Evolutionary conservation across 92 coral and sea anemone genomes (phyloP).

Genomic region (Epizoanthus illoricatus): DNA sequence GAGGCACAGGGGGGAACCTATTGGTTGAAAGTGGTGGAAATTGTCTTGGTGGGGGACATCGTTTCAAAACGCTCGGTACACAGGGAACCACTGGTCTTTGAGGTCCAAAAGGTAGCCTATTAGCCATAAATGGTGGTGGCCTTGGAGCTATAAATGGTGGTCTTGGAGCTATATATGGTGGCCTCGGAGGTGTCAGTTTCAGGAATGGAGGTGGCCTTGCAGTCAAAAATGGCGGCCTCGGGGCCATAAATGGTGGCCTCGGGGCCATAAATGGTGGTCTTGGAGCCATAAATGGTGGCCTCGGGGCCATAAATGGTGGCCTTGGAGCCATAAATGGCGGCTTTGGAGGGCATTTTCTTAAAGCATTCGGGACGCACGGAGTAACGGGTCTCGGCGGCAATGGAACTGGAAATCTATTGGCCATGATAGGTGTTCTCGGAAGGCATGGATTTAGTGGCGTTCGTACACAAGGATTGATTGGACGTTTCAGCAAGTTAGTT

Average conservation of each 20-base stretch:
- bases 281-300: slow-evolving; percentile 36
- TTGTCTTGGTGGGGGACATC: too few species aligned
- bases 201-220: slow-evolving; percentile 14
- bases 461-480: slow-evolving; percentile 40
- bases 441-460: slow-evolving; percentile 42
- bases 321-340: neutral
- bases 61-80: too few species aligned
- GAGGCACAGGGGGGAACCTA: too few species aligned
- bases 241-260: slow-evolving; percentile 24
- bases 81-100: too few species aligned
- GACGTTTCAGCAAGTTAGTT: neutral
- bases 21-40: too few species aligned
- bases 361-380: slow-evolving; percentile 14
- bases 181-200: neutral
- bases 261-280: slow-evolving; percentile 23
- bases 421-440: slow-evolving; percentile 38
- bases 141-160: slow-evolving; percentile 11
- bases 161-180: slow-evolving; percentile 10
- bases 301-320: slow-evolving; percentile 1
- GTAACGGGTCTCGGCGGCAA: slow-evolving; percentile 4
- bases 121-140: slow-evolving; percentile 6
- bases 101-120: too few species aligned
- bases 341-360: slow-evolving; percentile 25
- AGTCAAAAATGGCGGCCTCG: slow-evolving; percentile 16
- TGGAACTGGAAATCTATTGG: slow-evolving; percentile 5